phyloP scores from a whole-genome alignment of 92 coral and sea anemone species.

The Scolanthus callimorphus region DNA sequence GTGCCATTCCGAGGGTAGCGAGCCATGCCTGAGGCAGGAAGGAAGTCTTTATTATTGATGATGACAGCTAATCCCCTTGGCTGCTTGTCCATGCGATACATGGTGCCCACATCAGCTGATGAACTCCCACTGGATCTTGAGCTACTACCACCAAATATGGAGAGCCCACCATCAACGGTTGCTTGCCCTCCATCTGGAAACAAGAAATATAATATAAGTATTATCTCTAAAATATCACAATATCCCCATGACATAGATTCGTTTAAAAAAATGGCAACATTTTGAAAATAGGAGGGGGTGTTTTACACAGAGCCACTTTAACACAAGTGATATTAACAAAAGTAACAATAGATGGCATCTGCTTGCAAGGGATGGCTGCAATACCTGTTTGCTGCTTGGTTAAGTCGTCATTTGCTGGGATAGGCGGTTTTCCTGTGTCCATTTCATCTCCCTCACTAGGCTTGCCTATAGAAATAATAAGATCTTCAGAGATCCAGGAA shows the following conservation, averaged over 20 bases:
- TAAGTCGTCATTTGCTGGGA: constrained; percentile 13
- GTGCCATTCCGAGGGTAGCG: constrained; percentile 83
- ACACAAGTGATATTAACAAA: no score
- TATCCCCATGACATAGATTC: no score
- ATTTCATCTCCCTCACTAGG: constrained; percentile 25
- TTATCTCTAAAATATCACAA: no score
- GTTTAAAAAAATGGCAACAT: no score
- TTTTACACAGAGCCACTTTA: no score
- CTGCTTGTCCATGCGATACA: constrained; percentile 60
- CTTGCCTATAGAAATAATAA: constrained; percentile 3
- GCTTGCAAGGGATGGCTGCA: no score
- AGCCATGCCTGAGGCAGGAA: constrained; percentile 67
- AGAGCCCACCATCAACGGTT: constrained; percentile 41
- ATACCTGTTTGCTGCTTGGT: no score
- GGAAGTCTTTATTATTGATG: constrained; percentile 65
- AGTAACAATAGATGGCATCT: no score
- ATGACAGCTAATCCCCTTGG: constrained; percentile 73
- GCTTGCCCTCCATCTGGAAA: constrained; percentile 28
- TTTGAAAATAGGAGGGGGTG: no score
- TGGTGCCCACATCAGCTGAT: constrained; percentile 11
- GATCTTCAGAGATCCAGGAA: no score
- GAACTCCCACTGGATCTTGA: not conserved
- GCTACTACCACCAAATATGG: constrained; percentile 45
- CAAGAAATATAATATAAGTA: not conserved
- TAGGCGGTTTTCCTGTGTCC: constrained; percentile 14